Evolutionary conservation across 2,113 vertebrate species (phyloP).

Genomic region (Forbesichthys papilliferus): DNA sequence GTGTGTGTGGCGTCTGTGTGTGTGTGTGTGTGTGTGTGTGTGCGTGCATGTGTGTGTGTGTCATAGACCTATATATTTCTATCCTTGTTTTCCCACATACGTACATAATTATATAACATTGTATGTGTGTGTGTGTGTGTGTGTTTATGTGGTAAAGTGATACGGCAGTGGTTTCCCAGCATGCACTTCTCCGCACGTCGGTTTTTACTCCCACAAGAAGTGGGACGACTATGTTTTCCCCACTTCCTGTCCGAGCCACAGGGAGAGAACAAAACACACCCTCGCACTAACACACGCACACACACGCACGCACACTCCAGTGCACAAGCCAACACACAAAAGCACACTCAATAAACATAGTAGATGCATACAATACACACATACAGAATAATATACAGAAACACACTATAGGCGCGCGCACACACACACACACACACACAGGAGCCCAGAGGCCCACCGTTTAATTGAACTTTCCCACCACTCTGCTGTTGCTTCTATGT

Average conservation of each 20-base stretch:
- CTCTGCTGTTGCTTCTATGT: conserved; percentile 32
- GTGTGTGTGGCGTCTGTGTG: neutral
- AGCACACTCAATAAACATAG: neutral
- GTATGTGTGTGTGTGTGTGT: conserved; percentile 3
- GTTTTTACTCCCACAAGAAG: neutral
- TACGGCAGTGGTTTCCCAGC: neutral
- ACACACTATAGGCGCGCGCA: neutral
- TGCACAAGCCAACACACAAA: conserved; percentile 7
- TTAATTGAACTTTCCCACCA: conserved; percentile 74
- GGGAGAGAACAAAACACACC: neutral
- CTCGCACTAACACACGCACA: neutral
- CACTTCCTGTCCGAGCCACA: neutral
- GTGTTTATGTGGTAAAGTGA: conserved; percentile 4
- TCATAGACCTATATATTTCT: too few relatives aligned
- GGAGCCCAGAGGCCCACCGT: conserved; percentile 55
- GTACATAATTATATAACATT: neutral
- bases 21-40: too few relatives aligned
- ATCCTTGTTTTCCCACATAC: too few relatives aligned
- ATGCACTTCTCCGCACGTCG: neutral
- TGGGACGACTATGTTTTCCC: neutral
- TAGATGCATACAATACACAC: conserved; percentile 2
- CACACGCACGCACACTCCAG: neutral
- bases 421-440: conserved; percentile 19
- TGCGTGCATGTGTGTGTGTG: conserved; percentile 2
- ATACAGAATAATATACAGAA: conserved; percentile 6